phyloP scores from a whole-genome alignment of 2,888 invertebrate genomes.

The Rhingia campestris region DNA sequence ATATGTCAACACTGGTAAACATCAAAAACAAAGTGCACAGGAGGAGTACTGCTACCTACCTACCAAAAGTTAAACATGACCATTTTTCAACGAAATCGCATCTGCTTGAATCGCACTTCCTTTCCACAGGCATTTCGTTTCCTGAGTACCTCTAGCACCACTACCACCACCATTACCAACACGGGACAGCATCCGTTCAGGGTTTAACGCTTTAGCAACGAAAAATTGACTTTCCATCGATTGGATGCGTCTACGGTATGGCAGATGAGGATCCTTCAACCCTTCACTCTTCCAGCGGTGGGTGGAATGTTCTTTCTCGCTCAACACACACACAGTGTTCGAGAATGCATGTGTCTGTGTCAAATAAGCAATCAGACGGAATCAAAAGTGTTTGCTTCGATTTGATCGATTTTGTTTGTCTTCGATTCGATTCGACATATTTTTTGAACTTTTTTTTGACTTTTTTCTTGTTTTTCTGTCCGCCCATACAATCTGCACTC shows the following conservation, averaged over 20 bases:
- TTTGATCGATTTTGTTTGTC: conserved; percentile 71
- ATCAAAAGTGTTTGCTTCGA: conserved; percentile 61
- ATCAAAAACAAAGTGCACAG: conserved; percentile 67
- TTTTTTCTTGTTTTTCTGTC: conserved; percentile 17
- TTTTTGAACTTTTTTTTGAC: neutral
- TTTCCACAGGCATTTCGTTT: neutral
- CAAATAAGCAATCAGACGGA: conserved; percentile 69
- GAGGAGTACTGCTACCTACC: neutral
- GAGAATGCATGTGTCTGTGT: conserved; percentile 37
- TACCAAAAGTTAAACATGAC: conserved; percentile 59
- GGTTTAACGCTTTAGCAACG: conserved; percentile 51
- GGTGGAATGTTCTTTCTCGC: neutral
- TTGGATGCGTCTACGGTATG: conserved; percentile 32
- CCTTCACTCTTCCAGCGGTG: neutral
- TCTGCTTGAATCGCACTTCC: conserved; percentile 34
- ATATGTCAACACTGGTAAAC: conserved; percentile 70
- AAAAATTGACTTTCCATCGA: conserved; percentile 65
- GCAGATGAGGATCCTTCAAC: conserved; percentile 37
- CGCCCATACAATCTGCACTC: neutral
- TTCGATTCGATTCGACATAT: conserved; percentile 38
- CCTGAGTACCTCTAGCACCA: conserved; percentile 8
- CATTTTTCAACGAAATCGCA: conserved; percentile 63
- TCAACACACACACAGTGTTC: too few relatives aligned
- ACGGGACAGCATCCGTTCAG: neutral
- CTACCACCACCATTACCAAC: neutral